These are phyloP conservation scores for Falcaria lacertinaria DNA, from an alignment of 2,888 invertebrate species.

Conservation along the genomic window DNA sequence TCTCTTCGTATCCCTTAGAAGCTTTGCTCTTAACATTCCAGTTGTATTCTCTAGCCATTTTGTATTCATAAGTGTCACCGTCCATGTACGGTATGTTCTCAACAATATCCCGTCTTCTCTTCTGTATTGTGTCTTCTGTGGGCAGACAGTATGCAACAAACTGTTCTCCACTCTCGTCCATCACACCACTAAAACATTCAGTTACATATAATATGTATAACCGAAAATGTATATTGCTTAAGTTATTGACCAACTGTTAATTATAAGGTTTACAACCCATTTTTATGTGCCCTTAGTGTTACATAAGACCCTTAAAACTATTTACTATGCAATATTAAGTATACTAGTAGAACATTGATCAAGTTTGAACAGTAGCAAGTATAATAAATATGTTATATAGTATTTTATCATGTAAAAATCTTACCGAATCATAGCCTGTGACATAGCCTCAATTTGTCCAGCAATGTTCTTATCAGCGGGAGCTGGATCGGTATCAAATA, in stretches of 20 bases:
- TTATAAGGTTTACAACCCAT: too few species aligned
- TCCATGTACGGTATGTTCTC: constrained; percentile 90
- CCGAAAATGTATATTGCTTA: constrained; percentile 4
- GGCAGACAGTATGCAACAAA: constrained; percentile 99
- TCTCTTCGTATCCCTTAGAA: constrained; percentile 97
- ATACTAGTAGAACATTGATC: too few species aligned
- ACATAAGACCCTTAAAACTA: too few species aligned
- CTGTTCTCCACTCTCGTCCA: constrained; percentile 99
- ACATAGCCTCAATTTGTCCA: constrained; percentile 97
- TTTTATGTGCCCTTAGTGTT: too few species aligned
- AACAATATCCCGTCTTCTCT: constrained; percentile 90
- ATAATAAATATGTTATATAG: too few species aligned
- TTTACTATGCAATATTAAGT: too few species aligned
- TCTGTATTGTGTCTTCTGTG: constrained; percentile 93
- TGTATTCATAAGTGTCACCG: constrained; percentile 96
- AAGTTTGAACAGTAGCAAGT: too few species aligned
- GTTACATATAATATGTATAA: too few species aligned
- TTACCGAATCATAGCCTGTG: constrained; percentile 98
- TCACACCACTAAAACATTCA: constrained; percentile 94
- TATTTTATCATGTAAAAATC: constrained; percentile 13
- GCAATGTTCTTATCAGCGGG: constrained; percentile 92
- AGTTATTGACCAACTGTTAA: too few species aligned
- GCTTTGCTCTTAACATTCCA: constrained; percentile 99
- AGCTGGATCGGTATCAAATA: constrained; percentile 99
- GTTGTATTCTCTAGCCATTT: constrained; percentile 98